Evolutionary conservation across 2,888 invertebrate genomes (phyloP), one percentile per base, ranked within the genome.

Genomic region (Yponomeuta evonymella): DNA sequence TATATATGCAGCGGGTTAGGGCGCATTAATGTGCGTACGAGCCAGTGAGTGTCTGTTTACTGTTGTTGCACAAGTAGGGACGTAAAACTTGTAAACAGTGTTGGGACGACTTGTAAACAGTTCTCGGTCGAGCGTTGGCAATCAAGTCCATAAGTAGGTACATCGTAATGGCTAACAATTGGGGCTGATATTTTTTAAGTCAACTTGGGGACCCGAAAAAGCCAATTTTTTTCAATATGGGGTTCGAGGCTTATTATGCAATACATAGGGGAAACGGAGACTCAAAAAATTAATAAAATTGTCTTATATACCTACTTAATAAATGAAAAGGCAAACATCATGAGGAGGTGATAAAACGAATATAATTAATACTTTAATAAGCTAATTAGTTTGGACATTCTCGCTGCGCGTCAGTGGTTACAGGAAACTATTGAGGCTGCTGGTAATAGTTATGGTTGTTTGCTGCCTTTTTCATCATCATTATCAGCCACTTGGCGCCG

Each of bases 11-110:
- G 5, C 0, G 33, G 3, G 33, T 33, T 33, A 33, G 33, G 30
- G 51, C 15, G 5, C 15, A 8, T 58, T 58, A 51, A 51, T 51
- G 51, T 15, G 51, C 51, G 51, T 15, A 3, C 51, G 51, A 2
- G 3, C 51, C 2, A 15, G 10, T 51, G 78, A 80, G 81, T 82
- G 83, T 77, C 79, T 87, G 83, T 86, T 85, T 87, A 83, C 85
- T 86, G 76, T 83, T 79, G 83, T 83, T 82, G 15, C 3, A 15
- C 51, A 79, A 85, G 81, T 80, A 80, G 79, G 82, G 81, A 84
- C 85, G 84, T 86, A 82, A 86, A 85, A 85, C 80, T 85, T 84
- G 84, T 90, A 90, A 90, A 90, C 89, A 89, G 87, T 84, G 82
- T 15, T 12, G 15, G 51, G 51, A 15, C 3, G 51, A 15, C 12